Evolutionary conservation across 2,888 invertebrate genomes (phyloP).

Genomic region (Eueremaeus valkanovi): DNA sequence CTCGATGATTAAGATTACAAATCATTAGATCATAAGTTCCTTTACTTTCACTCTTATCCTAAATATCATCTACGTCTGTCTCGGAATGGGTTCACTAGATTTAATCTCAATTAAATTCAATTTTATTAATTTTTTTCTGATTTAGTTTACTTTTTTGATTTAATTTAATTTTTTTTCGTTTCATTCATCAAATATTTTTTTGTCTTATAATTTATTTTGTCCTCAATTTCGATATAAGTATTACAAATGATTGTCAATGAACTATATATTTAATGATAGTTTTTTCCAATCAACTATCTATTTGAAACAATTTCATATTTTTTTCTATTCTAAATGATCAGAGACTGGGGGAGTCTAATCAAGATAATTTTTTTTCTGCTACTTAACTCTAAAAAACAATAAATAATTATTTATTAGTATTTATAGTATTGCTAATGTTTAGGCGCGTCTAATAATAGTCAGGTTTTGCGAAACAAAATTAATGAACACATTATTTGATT

Average conservation of each 20-base stretch:
- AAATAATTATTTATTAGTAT: neutral
- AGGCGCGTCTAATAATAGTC: neutral
- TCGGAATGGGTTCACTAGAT: neutral
- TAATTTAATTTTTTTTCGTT: neutral
- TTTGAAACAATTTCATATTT: neutral
- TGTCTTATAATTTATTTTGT: too few species aligned
- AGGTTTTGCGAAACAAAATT: neutral
- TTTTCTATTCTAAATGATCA: neutral
- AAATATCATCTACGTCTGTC: too few species aligned
- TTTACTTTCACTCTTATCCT: too few species aligned
- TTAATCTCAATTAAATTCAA: neutral
- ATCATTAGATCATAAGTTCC: neutral
- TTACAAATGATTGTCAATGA: conserved; percentile 24
- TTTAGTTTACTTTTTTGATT: too few species aligned
- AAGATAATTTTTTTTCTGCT: neutral
- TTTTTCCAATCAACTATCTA: neutral
- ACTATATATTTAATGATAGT: conserved; percentile 19
- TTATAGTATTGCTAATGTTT: neutral
- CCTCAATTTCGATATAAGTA: neutral
- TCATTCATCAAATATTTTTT: neutral
- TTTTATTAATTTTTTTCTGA: neutral
- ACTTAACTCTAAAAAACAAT: neutral
- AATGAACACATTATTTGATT: conserved; percentile 17
- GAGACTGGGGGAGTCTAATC: neutral
- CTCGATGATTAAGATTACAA: conserved; percentile 13